phyloP scores from a whole-genome alignment of 2,888 invertebrate species.

The Dynastes grantii region DNA sequence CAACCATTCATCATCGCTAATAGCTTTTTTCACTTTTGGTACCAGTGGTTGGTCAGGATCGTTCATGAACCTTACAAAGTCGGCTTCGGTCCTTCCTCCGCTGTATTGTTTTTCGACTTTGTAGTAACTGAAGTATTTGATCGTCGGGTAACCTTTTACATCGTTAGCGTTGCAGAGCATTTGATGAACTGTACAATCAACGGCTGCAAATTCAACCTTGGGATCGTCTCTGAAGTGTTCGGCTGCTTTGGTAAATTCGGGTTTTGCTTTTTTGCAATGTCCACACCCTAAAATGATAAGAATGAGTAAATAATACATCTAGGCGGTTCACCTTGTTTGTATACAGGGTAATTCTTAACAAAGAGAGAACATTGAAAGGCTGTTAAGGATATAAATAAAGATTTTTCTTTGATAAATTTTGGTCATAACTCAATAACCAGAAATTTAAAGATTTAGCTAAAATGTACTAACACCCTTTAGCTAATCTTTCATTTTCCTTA shows the following conservation, averaged over 20 bases:
- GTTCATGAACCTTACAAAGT: constrained; percentile 79
- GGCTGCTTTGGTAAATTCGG: constrained; percentile 85
- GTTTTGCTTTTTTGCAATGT: constrained; percentile 91
- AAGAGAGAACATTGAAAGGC: no score
- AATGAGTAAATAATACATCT: no score
- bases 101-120: constrained; percentile 80
- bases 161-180: constrained; percentile 80
- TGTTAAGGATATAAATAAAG: no score
- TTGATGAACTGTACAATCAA: constrained; percentile 83
- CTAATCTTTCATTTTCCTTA: no score
- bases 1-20: constrained; percentile 68
- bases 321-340: no score
- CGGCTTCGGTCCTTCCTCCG: constrained; percentile 82
- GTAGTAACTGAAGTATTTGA: constrained; percentile 89
- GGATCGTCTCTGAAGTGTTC: constrained; percentile 83
- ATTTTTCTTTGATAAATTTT: no score
- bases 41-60: constrained; percentile 69
- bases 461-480: no score
- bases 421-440: no score
- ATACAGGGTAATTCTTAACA: no score
- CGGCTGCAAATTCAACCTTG: constrained; percentile 85
- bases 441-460: no score
- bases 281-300: constrained; percentile 82
- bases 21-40: constrained; percentile 61
- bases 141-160: constrained; percentile 88